These are phyloP conservation scores for Equus quagga DNA, from an alignment of 2,113 vertebrate species.

Conservation along the genomic window DNA sequence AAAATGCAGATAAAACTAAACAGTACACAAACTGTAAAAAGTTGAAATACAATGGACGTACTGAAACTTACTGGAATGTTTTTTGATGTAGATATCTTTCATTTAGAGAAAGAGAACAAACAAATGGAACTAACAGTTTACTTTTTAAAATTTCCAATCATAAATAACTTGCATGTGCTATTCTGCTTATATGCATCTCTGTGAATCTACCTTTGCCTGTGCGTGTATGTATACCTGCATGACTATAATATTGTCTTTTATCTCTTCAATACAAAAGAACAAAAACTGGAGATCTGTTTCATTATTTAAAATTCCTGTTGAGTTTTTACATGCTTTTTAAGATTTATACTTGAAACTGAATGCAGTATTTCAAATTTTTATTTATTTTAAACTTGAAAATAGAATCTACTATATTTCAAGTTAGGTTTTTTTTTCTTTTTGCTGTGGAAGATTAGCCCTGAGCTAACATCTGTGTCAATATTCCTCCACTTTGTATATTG, in stretches of 20 bases:
- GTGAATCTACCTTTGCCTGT: neutral
- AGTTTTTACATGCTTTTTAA: neutral
- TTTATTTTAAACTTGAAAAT: constrained; percentile 6
- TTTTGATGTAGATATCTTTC: neutral
- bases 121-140: neutral
- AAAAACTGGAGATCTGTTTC: neutral
- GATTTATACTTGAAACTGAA: constrained; percentile 7
- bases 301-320: neutral
- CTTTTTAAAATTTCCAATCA: neutral
- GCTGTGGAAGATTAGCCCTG: too few relatives aligned
- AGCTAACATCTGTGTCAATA: too few relatives aligned
- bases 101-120: constrained; percentile 8
- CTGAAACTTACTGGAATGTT: neutral
- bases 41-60: neutral
- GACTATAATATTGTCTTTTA: neutral
- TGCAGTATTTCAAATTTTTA: neutral
- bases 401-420: neutral
- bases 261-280: neutral
- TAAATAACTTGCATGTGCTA: neutral
- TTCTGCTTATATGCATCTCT: neutral
- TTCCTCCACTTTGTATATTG: too few relatives aligned
- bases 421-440: neutral
- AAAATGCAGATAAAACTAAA: neutral
- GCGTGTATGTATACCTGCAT: neutral
- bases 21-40: neutral